Evolutionary conservation across 2,113 vertebrate species (phyloP).

Genomic region (Pyxicephalus adspersus): DNA sequence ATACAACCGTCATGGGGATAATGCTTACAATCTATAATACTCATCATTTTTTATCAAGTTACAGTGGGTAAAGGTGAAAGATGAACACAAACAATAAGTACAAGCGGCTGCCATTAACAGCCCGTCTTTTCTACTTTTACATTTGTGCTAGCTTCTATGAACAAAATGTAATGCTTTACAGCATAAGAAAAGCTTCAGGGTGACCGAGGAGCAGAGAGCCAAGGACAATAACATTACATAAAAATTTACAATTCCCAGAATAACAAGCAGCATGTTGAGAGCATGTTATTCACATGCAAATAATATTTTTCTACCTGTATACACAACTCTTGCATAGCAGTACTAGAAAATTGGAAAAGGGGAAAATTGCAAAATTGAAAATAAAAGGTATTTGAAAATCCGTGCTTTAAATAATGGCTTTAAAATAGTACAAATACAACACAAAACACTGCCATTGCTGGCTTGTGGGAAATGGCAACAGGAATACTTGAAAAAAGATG

Average conservation of each 20-base stretch:
- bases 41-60: conserved; percentile 15
- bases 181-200: conserved; percentile 14
- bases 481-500: too few species aligned
- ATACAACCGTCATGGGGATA: background rate
- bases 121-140: background rate
- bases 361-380: background rate
- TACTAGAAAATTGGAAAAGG: background rate
- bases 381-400: too few species aligned
- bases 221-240: conserved; percentile 1
- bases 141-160: background rate
- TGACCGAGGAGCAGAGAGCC: conserved; percentile 3
- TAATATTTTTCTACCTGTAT: background rate
- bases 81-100: conserved; percentile 21
- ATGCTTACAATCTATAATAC: conserved; percentile 6
- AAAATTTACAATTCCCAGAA: background rate
- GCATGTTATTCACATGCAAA: background rate
- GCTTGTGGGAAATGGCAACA: too few species aligned
- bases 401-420: too few species aligned
- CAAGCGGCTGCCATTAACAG: background rate
- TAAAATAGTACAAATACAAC: too few species aligned
- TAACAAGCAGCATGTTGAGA: background rate
- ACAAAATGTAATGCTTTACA: conserved; percentile 13
- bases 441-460: too few species aligned
- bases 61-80: conserved; percentile 14
- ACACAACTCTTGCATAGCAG: background rate